Evolutionary conservation across 2,888 invertebrate species (phyloP), one percentile per base, ranked within the genome.

Genomic region (Parelbella ahira): DNA sequence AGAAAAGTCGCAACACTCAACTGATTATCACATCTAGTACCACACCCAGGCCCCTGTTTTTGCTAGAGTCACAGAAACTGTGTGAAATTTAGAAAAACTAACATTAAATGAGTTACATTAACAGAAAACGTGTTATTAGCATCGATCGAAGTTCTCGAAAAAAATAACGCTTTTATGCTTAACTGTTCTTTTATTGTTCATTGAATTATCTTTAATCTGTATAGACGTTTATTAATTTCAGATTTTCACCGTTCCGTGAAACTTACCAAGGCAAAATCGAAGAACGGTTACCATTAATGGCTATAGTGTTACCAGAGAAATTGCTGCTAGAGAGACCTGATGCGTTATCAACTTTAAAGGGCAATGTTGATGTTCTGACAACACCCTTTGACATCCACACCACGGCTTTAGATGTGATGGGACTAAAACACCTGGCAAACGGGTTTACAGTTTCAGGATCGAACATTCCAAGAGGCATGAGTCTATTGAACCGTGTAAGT

Each of bases 341-440:
- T 13, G 90, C 91, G 10, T 90, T 91, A 47, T 71, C 74, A 0
- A 92, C 92, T 59, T 89, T 93, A 51, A 64, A 88, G 34, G 75
- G 64, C 3, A 97, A 96, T 63, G 77, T 90, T 0, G 76, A 91
- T 5, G 89, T 91, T 4, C 79, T 97, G 12, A 91, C 93, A 0
- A 94, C 95, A 0, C 96, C 97, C 0, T 97, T 96, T 64, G 97
- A 97, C 73, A 89, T 97, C 28, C 91, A 97, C 68, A 90, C 91
- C 10, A 97, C 96, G 0, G 2, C 60, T 0, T 23, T 61, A 18
- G 58, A 61, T 13, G 56, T 47, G 0, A 48, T 60, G 36, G 60
- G 51, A 0, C 4, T 59, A 32, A 44, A 34, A 6, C 8, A 45
- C 2, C 8, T 44, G 4, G 48, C 49, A 3, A 59, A 54, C 21